Evolutionary conservation across 2,113 vertebrate genomes (phyloP).

Genomic region (Ochotona princeps): DNA sequence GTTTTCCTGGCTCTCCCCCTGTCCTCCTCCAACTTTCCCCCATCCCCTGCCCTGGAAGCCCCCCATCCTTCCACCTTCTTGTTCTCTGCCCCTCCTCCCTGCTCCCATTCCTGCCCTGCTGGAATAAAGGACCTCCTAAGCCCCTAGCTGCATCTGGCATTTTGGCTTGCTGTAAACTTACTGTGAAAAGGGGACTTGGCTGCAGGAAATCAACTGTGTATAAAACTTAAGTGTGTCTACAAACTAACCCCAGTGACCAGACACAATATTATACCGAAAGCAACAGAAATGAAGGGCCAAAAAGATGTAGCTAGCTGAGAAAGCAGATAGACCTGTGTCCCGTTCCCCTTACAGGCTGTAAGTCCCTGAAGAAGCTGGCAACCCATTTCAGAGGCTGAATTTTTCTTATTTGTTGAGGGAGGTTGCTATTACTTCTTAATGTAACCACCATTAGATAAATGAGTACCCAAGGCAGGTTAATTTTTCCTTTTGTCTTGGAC

Average conservation of each 20-base stretch:
- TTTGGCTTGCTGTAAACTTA: no score
- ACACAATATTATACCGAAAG: not conserved
- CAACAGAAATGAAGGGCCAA: not conserved
- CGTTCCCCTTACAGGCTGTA: not conserved
- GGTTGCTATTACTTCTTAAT: not conserved
- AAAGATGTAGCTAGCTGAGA: not conserved
- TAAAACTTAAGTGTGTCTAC: no score
- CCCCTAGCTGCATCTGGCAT: no score
- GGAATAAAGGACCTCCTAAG: no score
- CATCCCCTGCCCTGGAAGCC: no score
- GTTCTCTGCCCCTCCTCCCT: no score
- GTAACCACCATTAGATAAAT: not conserved
- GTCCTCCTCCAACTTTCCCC: no score
- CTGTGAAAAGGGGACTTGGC: no score
- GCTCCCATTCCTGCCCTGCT: no score
- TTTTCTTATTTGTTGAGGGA: constrained; percentile 18
- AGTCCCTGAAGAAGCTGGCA: not conserved
- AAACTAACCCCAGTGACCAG: not conserved
- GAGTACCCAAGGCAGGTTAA: not conserved
- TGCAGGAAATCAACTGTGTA: no score
- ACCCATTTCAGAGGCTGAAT: not conserved
- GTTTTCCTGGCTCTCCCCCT: no score
- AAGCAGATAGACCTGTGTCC: not conserved
- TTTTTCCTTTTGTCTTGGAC: not conserved
- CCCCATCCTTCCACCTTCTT: no score